Evolutionary conservation across 2,888 invertebrate species (phyloP).

Genomic region (Hymenopus coronatus): DNA sequence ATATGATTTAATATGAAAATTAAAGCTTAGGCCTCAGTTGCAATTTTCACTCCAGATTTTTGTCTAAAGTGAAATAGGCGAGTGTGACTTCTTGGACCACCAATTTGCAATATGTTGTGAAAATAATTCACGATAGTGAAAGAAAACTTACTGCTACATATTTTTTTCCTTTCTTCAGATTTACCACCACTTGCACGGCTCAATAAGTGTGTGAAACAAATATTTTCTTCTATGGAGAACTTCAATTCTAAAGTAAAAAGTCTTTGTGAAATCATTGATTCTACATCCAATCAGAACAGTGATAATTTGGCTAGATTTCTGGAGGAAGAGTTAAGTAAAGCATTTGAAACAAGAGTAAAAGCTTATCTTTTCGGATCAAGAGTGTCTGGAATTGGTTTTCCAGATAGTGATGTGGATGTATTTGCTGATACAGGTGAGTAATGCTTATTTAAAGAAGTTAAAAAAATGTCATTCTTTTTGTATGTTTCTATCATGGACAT

Average conservation of each 20-base stretch:
- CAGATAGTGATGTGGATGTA: background rate
- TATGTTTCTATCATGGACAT: no score
- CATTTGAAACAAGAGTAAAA: background rate
- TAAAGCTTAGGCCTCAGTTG: no score
- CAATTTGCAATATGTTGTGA: no score
- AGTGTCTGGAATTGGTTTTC: background rate
- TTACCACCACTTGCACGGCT: background rate
- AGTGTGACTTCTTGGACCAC: no score
- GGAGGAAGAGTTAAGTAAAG: background rate
- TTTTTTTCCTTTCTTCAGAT: background rate
- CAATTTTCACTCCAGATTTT: no score
- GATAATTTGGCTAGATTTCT: background rate
- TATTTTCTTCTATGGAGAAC: background rate
- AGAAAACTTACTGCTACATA: no score
- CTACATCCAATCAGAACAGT: background rate
- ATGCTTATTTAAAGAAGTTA: background rate
- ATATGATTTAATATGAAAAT: no score
- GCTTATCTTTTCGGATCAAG: background rate
- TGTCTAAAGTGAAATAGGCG: no score
- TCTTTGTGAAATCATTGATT: background rate
- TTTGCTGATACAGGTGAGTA: conserved; percentile 5
- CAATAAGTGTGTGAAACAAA: background rate
- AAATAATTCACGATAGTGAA: no score
- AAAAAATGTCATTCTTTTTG: no score
- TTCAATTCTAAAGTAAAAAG: background rate